Base-by-base conservation (phyloP, 2,888 invertebrate genomes). In the Drosophila greeni region DNA sequence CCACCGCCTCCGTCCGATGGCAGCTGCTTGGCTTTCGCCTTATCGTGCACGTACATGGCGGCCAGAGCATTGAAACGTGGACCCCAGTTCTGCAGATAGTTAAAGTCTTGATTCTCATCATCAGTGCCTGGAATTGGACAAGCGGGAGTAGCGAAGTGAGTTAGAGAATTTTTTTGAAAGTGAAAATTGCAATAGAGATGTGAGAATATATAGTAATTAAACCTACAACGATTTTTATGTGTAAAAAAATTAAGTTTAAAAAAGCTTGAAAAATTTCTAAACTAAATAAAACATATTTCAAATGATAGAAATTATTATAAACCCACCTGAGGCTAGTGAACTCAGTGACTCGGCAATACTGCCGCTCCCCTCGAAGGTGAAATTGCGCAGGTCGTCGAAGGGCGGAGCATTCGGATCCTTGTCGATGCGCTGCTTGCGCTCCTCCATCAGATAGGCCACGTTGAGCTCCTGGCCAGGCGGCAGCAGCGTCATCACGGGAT, bases 301-400 rank as follows among this genome's bases (percentile, higher is more conserved):
- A n/a, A n/a, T n/a, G n/a, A n/a, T n/a, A n/a, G n/a, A n/a, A n/a
- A n/a, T n/a, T n/a, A n/a, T n/a, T n/a, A n/a, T 5, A 12, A 18
- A 37, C 23, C 24, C 3, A 42, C 97, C 97, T 87, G 97, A 97
- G 85, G 97, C 97, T 85, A 99, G 92, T 55, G 98, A 98, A 86
- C 97, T 98, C 62, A 99, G 91, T 12, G 98, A 97, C 62, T 98
- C 98, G 33, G 97, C 98, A 60, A 97, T 97, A 89, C 97, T 97
- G 90, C 97, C 98, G 86, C 97, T 97, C 40, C 99, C 99, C 90
- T 99, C 99, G 86, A 99, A 99, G 57, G 98, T 98, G 89, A 99
- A 99, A 91, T 99, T 98, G 88, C 99, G 92, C 79, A 99, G 92
- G 89, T 99, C 99, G 89, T 99, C 99, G 89, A 98, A 98, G 11